phyloP scores from a whole-genome alignment of 2,888 invertebrate genomes.

The Periphyllus acericola region DNA sequence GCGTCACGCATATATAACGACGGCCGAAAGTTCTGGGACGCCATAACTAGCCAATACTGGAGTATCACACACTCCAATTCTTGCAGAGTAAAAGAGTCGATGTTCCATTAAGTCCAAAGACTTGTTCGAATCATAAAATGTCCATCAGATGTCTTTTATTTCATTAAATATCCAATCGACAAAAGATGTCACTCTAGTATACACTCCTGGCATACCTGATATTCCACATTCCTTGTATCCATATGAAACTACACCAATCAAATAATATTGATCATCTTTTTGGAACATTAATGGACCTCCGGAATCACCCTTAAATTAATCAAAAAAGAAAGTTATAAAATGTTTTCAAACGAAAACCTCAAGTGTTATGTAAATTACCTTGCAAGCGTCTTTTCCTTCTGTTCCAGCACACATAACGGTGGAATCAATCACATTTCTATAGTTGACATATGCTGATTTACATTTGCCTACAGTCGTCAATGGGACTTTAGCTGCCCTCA shows the following conservation, averaged over 20 bases:
- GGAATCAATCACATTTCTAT: slow-evolving; percentile 32
- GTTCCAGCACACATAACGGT: slow-evolving; percentile 57
- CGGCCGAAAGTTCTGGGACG: no score
- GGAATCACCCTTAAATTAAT: slow-evolving; percentile 28
- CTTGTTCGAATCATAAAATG: no score
- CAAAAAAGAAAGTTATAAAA: not conserved
- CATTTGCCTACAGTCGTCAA: not conserved
- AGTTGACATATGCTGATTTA: not conserved
- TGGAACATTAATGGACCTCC: slow-evolving; percentile 13
- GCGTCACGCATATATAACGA: no score
- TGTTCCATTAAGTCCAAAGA: no score
- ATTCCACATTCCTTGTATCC: not conserved
- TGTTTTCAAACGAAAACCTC: not conserved
- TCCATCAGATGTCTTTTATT: not conserved
- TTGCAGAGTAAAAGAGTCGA: no score
- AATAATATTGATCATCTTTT: not conserved
- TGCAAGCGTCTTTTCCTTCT: slow-evolving; percentile 58
- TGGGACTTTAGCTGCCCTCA: not conserved
- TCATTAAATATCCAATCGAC: slow-evolving; percentile 30
- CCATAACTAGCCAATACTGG: no score
- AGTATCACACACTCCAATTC: no score
- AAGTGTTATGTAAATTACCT: slow-evolving; percentile 9
- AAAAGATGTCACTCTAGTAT: slow-evolving; percentile 50
- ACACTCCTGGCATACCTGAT: slow-evolving; percentile 54
- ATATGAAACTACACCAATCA: slow-evolving; percentile 24